Percentiles rank a stretch among this genome's conserved stretches.
Evolutionary conservation across 1,140 invertebrate species (phyloP).

Genomic region (Papilio polyxenes): DNA sequence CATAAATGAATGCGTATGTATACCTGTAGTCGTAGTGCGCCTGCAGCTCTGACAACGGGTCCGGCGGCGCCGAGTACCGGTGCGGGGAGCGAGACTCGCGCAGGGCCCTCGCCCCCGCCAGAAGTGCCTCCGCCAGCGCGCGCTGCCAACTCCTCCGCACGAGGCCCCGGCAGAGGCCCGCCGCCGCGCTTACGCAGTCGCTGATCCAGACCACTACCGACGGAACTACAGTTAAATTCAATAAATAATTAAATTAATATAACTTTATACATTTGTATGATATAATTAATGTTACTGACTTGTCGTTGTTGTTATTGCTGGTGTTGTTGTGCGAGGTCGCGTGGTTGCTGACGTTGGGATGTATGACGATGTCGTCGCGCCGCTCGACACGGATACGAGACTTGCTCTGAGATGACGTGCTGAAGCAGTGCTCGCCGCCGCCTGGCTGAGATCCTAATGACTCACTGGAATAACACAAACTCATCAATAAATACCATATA

Average conservation of each 20-base stretch:
- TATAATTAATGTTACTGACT: conserved; percentile 48
- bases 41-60: conserved; percentile 69
- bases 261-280: too few relatives aligned
- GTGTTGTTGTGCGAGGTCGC: conserved; percentile 59
- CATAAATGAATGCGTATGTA: background rate
- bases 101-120: conserved; percentile 22
- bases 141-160: conserved; percentile 54
- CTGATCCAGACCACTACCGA: conserved; percentile 57
- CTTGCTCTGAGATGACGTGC: conserved; percentile 88
- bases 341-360: conserved; percentile 83
- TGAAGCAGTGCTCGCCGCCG: conserved; percentile 83
- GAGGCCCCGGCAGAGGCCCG: conserved; percentile 62
- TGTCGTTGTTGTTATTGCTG: conserved; percentile 47
- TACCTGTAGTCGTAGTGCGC: conserved; percentile 61
- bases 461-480: conserved; percentile 77
- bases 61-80: conserved; percentile 68
- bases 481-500: background rate
- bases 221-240: conserved; percentile 4
- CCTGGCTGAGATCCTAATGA: conserved; percentile 68
- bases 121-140: conserved; percentile 19
- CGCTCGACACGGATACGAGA: conserved; percentile 92
- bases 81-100: conserved; percentile 50
- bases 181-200: conserved; percentile 63
- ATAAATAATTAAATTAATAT: background rate
- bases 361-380: conserved; percentile 85